Conservation (phyloP, 2,888 invertebrate species). For the Apodemia zela region DNA sequence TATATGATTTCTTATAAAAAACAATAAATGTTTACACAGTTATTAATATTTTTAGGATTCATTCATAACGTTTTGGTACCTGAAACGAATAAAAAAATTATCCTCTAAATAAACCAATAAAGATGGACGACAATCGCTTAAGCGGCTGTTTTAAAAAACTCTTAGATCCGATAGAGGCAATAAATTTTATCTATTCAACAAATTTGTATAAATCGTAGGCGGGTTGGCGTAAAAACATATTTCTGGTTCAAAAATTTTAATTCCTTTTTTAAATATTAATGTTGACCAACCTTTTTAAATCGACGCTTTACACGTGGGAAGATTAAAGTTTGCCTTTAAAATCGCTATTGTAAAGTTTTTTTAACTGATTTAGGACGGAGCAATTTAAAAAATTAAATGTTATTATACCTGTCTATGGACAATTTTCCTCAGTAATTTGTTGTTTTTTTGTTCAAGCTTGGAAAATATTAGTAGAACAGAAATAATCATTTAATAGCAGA, state of each 20-base stretch:
- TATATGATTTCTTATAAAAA: background rate
- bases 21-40: background rate
- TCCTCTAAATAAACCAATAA: constrained; percentile 7
- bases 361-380: too few relatives aligned
- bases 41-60: constrained; percentile 1
- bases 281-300: constrained; percentile 36
- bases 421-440: too few relatives aligned
- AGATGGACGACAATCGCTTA: constrained; percentile 1
- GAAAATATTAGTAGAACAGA: too few relatives aligned
- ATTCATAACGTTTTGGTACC: background rate
- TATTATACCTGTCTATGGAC: too few relatives aligned
- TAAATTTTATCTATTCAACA: constrained; percentile 69
- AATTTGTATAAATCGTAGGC: constrained; percentile 72
- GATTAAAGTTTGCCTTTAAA: background rate
- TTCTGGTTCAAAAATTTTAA: background rate
- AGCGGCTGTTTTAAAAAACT: constrained; percentile 1
- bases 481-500: too few relatives aligned
- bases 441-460: too few relatives aligned
- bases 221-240: constrained; percentile 51
- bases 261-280: constrained; percentile 20
- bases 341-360: background rate
- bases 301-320: constrained; percentile 1
- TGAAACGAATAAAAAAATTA: background rate
- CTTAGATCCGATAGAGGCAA: constrained; percentile 46
- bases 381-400: too few relatives aligned